Base-by-base conservation (phyloP, 2,113 vertebrate species). In the Mormyrus lacerda region DNA sequence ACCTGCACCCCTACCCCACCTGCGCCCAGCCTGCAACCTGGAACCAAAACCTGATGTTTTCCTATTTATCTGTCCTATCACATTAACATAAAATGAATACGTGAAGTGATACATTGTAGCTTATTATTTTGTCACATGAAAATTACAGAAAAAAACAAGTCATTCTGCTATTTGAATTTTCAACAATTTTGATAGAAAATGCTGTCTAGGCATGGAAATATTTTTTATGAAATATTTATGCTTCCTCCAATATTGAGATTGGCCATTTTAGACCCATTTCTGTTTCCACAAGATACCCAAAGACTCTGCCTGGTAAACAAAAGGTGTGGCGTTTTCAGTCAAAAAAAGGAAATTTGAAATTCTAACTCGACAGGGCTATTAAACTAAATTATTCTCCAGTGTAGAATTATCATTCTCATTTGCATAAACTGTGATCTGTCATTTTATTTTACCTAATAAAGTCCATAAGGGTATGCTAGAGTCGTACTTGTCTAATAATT, bases 361-460 rank as follows among this genome's bases (percentile, higher is more conserved):
- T 35, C 69, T 39, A 39, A 35, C 65, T 73, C 10, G 65, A 73
- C 27, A 31, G 65, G 17, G n/a, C 27, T 35, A 53, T 86, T 27
- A 35, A 31, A 53, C 48, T 10, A 55, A 87, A 39, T 87, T 87
- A 17, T 53, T 53, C 48, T 53, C n/a, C 27, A 50, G 13, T 53
- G 50, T 10, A 53, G 50, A 53, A 87, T 87, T 55, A 87, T 53
- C 47, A 35, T 35, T 21, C 35, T 44, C 21, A 61, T 65, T 87
- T 87, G 53, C 51, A 87, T 61, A 58, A 87, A 87, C 50, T 61
- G 31, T n/a, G 24, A 17, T 55, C 39, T 45, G 55, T 65, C 48
- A 87, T 87, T 55, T 45, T 65, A 87, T 50, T 61, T 39, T 44
- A 61, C 87, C 85, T 53, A 53, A 87, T n/a, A 87, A 87, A 6